A percentile compares a stretch with the other conserved stretches of the same genome.
Conservation (phyloP, 2,113 vertebrate species). For the Chaetorhynchus papuensis region DNA sequence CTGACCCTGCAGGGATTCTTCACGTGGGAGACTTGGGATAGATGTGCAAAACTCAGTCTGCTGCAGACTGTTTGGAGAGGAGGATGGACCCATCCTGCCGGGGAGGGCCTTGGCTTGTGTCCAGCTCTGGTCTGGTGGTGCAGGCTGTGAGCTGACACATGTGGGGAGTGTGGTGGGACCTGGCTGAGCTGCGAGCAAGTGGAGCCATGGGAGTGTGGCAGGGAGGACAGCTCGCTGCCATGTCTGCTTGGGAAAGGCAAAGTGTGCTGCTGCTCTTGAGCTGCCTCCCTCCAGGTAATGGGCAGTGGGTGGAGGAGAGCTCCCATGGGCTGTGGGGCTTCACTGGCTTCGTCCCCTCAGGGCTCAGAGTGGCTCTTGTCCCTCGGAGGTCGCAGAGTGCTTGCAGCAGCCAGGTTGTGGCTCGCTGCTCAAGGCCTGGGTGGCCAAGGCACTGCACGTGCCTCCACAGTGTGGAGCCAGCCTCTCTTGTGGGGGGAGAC, state of each 20-base stretch:
- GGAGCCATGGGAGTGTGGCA: not conserved
- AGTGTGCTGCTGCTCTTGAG: not conserved
- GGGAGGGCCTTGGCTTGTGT: not conserved
- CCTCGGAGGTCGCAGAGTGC: not conserved
- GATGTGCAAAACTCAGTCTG: not conserved
- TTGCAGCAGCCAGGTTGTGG: not conserved
- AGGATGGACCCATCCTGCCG: not conserved
- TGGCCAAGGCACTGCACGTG: not conserved
- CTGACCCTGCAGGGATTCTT: not conserved
- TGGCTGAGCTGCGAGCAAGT: not conserved
- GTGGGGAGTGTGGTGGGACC: not conserved
- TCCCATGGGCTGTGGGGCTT: not conserved
- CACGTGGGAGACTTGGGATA: accelerated
- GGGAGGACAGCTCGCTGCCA: not conserved
- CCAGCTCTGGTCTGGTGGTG: not conserved
- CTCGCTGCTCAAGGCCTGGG: not conserved
- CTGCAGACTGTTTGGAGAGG: not conserved
- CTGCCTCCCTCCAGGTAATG: not conserved
- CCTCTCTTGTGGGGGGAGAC: accelerated
- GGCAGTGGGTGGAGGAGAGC: not conserved
- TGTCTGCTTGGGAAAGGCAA: not conserved
- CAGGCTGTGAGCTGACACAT: not conserved
- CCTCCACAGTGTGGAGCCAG: not conserved
- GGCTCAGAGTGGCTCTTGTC: not conserved
- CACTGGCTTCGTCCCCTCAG: accelerated